Percentiles rank a stretch among this genome's conserved stretches.
phyloP scores from a whole-genome alignment of 53 echinoderm and acorn worm genomes.

The Actinopyga echinites region DNA sequence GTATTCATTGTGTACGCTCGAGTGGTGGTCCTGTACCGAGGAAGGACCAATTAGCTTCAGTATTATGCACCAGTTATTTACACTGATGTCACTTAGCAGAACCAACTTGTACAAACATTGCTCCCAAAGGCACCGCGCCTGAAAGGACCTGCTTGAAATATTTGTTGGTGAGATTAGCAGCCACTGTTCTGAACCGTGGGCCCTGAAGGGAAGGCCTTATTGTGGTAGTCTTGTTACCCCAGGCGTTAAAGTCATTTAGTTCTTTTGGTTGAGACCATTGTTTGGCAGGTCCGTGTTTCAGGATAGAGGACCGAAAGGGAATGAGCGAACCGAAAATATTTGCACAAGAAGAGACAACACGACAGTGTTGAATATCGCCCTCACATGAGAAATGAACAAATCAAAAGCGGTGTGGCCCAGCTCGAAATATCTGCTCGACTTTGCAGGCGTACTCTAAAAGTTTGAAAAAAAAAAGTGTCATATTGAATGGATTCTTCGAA shows the following conservation, averaged over 20 bases:
- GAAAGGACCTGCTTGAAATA: not conserved
- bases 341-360: not conserved
- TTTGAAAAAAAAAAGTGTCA: too few species aligned
- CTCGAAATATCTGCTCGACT: too few species aligned
- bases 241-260: constrained; percentile 31
- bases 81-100: constrained; percentile 15
- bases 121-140: constrained; percentile 7
- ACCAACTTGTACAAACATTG: constrained; percentile 16
- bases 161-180: constrained; percentile 21
- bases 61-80: constrained; percentile 13
- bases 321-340: not conserved
- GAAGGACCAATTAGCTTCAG: not conserved
- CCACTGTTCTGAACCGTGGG: not conserved
- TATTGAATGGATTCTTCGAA: too few species aligned
- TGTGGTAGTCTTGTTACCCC: not conserved
- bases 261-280: not conserved
- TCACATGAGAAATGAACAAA: not conserved
- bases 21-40: constrained; percentile 5
- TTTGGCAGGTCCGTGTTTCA: not conserved
- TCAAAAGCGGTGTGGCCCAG: not conserved
- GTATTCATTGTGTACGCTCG: not conserved
- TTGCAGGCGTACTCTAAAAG: too few species aligned
- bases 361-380: not conserved
- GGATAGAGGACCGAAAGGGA: not conserved
- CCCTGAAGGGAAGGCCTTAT: not conserved